Base-by-base conservation (phyloP, 1,140 invertebrate genomes). In the Papilio aristodemus region DNA sequence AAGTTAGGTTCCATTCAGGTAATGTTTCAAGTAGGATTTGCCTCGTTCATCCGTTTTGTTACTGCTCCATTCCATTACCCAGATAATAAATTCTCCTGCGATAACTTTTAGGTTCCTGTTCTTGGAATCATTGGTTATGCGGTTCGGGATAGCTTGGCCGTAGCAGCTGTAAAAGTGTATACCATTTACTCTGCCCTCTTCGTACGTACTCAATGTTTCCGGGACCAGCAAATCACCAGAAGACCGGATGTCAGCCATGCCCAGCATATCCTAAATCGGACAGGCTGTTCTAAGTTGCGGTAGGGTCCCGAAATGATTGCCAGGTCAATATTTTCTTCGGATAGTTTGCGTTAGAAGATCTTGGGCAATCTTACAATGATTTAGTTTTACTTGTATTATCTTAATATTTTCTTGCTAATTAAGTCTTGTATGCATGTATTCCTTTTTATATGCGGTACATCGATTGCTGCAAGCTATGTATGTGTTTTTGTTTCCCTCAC, bases 281-380 rank as follows among this genome's bases (percentile, higher is more conserved):
- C 6, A 54, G 22, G 43, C 2, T 54, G 22, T 36, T 54, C 43
- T 25, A 54, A 25, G n/a, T n/a, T 6, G 10, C 22, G n/a, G 32
- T 50, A 67, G 0, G 64, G 64, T 50, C 54, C 64, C 0, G 64
- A 50, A 9, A 67, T 67, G 13, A 67, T 50, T 22, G 32, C 64
- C n/a, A 50, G 11, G 13, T 67, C 64, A 6, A 54, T 25, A 14
- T 32, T 13, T 22, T 50, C 39, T 25, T 36, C 64, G 7, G 8
- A 50, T 41, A 0, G 43, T 67, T 36, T 67, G 64, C 17, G 11
- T 54, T 7, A 67, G 64, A 1, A 67, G 27, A 17, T 67, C 43
- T 17, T 67, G 64, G 10, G 64, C 64, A 50, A 27, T 50, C 43
- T 67, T 43, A 32, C 64, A 67, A 6, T 50, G 43, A 14, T 50